Conservation (phyloP, 2,113 vertebrate species). For the Tenrec ecaudatus region DNA sequence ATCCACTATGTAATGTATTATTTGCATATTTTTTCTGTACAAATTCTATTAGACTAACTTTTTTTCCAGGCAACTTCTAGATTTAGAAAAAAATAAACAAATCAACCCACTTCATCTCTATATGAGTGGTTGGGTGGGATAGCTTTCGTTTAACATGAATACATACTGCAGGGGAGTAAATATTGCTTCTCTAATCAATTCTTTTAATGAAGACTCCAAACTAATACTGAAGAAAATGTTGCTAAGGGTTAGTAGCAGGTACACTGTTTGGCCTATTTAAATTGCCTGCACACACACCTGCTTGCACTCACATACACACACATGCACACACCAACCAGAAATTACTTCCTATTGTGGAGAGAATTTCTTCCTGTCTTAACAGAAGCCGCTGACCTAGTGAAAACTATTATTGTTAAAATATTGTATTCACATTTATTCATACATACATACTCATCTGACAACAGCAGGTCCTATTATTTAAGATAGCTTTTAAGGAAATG, state of each 20-base stretch:
- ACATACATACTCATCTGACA: background rate
- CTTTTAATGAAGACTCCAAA: conserved; percentile 7
- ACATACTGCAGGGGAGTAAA: conserved; percentile 43
- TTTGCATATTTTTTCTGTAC: conserved; percentile 19
- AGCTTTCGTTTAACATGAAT: conserved; percentile 26
- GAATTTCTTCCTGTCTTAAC: conserved; percentile 37
- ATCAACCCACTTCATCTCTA: background rate
- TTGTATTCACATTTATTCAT: conserved; percentile 24
- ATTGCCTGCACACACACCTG: background rate
- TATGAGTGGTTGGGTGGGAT: background rate
- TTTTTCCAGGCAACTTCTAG: background rate
- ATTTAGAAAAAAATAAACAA: conserved; percentile 28
- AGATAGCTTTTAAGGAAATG: conserved; percentile 66
- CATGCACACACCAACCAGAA: background rate
- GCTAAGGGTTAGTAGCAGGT: conserved; percentile 35
- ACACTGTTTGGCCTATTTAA: background rate
- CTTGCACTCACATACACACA: too few species aligned
- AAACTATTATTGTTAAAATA: conserved; percentile 44
- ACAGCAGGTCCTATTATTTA: conserved; percentile 68
- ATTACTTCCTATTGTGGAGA: conserved; percentile 37
- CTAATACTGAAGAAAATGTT: conserved; percentile 50
- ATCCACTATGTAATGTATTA: conserved; percentile 9
- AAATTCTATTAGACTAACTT: background rate
- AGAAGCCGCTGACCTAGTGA: conserved; percentile 50
- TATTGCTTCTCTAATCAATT: conserved; percentile 20